A percentile compares a stretch with the other conserved stretches of the same genome.
Evolutionary conservation across 2,113 vertebrate species (phyloP).

Genomic region (Hepsetus odoe): DNA sequence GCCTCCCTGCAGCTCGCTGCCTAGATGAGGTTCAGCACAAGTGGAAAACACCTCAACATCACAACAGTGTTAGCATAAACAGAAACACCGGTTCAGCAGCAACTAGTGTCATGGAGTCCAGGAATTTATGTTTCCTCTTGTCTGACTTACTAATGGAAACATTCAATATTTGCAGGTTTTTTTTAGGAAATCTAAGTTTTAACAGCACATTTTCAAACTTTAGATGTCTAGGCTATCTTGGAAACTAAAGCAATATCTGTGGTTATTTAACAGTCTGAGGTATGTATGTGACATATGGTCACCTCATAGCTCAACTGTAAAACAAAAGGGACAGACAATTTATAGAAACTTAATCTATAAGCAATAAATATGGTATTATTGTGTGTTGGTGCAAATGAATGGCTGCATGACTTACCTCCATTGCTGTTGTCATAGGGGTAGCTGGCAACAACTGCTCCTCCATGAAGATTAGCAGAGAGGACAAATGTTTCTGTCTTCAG

Average conservation of each 20-base stretch:
- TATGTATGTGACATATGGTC: too few species aligned
- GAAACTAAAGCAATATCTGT: too few species aligned
- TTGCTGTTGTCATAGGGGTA: slow-evolving; percentile 93
- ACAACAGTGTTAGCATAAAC: not conserved
- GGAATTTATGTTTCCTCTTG: not conserved
- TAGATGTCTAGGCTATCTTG: too few species aligned
- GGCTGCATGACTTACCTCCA: slow-evolving; percentile 70
- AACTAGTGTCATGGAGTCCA: not conserved
- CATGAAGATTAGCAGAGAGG: slow-evolving; percentile 94
- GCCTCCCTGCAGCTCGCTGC: slow-evolving; percentile 62
- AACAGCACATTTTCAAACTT: too few species aligned
- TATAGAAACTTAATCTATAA: too few species aligned
- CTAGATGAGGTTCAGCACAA: slow-evolving; percentile 49
- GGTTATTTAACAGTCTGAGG: too few species aligned
- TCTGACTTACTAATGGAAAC: not conserved
- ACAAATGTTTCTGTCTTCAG: slow-evolving; percentile 85
- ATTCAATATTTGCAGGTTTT: not conserved
- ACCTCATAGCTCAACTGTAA: too few species aligned
- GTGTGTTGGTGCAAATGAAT: slow-evolving; percentile 15
- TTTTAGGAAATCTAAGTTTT: too few species aligned
- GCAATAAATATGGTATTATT: not conserved
- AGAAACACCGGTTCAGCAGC: not conserved
- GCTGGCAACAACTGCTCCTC: slow-evolving; percentile 91
- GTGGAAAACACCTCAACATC: not conserved
- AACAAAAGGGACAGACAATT: too few species aligned